A percentile compares a stretch with the other conserved stretches of the same genome.
These are phyloP conservation scores for Sphaeramia orbicularis DNA, from an alignment of 2,797 vertebrate species.

Conservation along the genomic window DNA sequence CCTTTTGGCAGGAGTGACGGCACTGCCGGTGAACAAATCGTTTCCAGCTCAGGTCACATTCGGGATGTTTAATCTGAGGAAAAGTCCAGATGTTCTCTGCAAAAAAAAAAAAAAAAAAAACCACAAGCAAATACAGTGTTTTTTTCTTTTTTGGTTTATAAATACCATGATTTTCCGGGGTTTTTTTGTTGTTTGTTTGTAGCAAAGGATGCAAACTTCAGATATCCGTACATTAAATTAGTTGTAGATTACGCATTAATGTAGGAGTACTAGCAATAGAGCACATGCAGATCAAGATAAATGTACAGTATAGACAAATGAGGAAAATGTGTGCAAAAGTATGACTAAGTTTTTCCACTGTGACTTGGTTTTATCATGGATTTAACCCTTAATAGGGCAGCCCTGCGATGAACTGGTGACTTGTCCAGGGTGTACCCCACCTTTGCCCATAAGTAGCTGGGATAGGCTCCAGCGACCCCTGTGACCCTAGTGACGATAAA, in stretches of 20 bases:
- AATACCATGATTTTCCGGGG: constrained; percentile 39
- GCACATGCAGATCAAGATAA: neutral
- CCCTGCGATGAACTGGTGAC: no score
- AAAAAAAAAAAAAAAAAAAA: constrained; percentile 17
- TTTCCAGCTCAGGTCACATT: constrained; percentile 78
- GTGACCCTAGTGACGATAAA: no score
- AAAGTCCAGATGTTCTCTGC: constrained; percentile 77
- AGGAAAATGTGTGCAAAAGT: constrained; percentile 13
- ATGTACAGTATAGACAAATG: neutral
- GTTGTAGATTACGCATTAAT: no score
- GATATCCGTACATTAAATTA: neutral
- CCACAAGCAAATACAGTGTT: constrained; percentile 47
- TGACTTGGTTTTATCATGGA: neutral
- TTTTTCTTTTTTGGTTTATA: constrained; percentile 58
- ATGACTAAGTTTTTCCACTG: neutral
- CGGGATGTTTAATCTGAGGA: constrained; percentile 74
- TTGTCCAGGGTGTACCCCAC: no score
- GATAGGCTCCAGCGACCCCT: no score
- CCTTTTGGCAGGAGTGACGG: constrained; percentile 67
- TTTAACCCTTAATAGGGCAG: no score
- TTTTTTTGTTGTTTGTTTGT: constrained; percentile 19
- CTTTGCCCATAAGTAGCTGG: no score
- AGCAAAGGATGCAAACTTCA: constrained; percentile 1
- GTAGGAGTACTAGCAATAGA: no score
- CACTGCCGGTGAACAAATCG: constrained; percentile 70